Percentiles rank a stretch among this genome's conserved stretches.
These are phyloP conservation scores for Ennomos erosarius DNA, from an alignment of 2,888 invertebrate species.

Conservation along the genomic window DNA sequence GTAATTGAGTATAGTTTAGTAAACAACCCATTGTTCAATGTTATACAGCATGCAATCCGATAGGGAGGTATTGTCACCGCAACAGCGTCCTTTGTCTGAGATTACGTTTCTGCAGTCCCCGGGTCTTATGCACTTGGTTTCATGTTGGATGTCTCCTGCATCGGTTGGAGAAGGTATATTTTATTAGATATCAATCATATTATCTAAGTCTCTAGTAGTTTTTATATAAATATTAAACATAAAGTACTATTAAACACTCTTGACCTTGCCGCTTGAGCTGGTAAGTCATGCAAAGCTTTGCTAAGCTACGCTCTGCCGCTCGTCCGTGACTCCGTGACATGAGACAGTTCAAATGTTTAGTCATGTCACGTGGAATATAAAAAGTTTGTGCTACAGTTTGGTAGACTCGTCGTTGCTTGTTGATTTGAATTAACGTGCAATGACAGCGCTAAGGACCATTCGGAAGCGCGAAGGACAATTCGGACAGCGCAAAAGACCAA, in stretches of 20 bases:
- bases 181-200: too few relatives aligned
- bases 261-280: background rate
- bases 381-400: too few relatives aligned
- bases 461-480: too few relatives aligned
- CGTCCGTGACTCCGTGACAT: slow-evolving; percentile 44
- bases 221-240: too few relatives aligned
- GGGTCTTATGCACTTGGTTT: background rate
- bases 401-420: too few relatives aligned
- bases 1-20: slow-evolving; percentile 17
- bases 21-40: slow-evolving; percentile 43
- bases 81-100: slow-evolving; percentile 55
- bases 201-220: too few relatives aligned
- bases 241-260: too few relatives aligned
- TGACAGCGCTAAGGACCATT: too few relatives aligned
- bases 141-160: slow-evolving; percentile 1
- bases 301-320: slow-evolving; percentile 16
- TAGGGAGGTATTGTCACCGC: slow-evolving; percentile 56
- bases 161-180: too few relatives aligned
- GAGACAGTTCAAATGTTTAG: slow-evolving; percentile 5
- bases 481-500: too few relatives aligned
- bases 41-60: slow-evolving; percentile 50
- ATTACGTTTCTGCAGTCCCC: slow-evolving; percentile 51
- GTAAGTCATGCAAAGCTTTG: slow-evolving; percentile 14
- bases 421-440: too few relatives aligned
- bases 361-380: background rate